phyloP scores from a whole-genome alignment of 2,888 invertebrate species.

The Aphidoletes aphidimyza region DNA sequence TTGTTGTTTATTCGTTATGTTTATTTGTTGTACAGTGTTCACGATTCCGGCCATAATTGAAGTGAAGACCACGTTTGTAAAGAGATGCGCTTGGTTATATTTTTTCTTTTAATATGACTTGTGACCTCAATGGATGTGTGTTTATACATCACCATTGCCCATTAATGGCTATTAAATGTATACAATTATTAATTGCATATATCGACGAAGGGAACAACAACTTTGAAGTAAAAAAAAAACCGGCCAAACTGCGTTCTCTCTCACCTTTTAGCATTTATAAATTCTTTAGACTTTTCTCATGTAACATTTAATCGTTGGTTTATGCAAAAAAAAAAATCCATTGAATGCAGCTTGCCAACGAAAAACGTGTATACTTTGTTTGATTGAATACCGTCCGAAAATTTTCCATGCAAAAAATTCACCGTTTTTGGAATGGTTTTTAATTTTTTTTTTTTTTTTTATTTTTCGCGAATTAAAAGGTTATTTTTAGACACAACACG shows the following conservation, averaged over 20 bases:
- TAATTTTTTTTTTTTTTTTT: background rate
- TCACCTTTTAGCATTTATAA: background rate
- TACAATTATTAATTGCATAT: background rate
- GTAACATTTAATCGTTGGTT: background rate
- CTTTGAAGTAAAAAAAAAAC: no score
- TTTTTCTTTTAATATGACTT: no score
- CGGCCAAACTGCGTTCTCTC: background rate
- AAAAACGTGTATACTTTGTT: background rate
- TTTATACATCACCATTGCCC: background rate
- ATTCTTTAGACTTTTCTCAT: background rate
- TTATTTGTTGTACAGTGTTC: background rate
- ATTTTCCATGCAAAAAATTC: background rate
- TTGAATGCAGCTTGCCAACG: background rate
- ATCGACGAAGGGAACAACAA: background rate
- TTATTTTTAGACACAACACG: background rate
- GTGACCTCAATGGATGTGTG: slow-evolving; percentile 11
- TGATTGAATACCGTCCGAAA: background rate
- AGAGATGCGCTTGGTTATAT: slow-evolving; percentile 24
- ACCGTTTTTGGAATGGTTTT: background rate
- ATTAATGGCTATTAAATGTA: background rate
- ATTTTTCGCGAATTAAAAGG: background rate
- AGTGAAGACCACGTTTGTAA: no score
- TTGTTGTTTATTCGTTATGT: background rate
- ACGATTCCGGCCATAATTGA: background rate
- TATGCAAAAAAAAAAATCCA: background rate